Conservation (phyloP, 2,888 invertebrate genomes). For the Suillia variegata region DNA sequence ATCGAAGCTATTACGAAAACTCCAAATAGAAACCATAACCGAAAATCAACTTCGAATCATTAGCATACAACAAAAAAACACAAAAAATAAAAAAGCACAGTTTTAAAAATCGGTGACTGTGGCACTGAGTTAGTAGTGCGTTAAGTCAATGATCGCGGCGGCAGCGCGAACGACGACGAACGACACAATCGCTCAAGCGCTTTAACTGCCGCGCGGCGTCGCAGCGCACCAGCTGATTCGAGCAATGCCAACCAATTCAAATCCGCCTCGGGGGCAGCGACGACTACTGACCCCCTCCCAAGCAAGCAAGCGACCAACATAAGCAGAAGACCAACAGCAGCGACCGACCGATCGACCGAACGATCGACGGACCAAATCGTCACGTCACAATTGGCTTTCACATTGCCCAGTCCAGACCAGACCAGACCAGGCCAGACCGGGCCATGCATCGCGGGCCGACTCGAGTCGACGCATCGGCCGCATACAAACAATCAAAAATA, state of each 20-base stretch:
- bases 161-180: no score
- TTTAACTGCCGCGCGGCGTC: not conserved
- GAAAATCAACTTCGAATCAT: conserved; percentile 32
- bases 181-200: conserved; percentile 31
- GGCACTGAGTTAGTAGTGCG: conserved; percentile 60
- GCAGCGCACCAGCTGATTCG: conserved; percentile 6
- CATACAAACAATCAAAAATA: conserved; percentile 18
- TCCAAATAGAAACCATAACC: no score
- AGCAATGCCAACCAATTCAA: conserved; percentile 1
- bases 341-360: not conserved
- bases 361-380: not conserved
- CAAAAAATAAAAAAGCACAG: conserved; percentile 28
- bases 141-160: conserved; percentile 55
- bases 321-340: not conserved
- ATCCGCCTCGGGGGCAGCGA: conserved; percentile 11
- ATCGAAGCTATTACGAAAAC: no score
- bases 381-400: conserved; percentile 21
- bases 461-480: not conserved
- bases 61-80: conserved; percentile 41
- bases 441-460: not conserved
- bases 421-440: not conserved
- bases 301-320: not conserved
- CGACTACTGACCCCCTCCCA: not conserved
- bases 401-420: conserved; percentile 10
- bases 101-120: conserved; percentile 58